Evolutionary conservation across 2,888 invertebrate species (phyloP).

Genomic region (Allophyes oxyacanthae): DNA sequence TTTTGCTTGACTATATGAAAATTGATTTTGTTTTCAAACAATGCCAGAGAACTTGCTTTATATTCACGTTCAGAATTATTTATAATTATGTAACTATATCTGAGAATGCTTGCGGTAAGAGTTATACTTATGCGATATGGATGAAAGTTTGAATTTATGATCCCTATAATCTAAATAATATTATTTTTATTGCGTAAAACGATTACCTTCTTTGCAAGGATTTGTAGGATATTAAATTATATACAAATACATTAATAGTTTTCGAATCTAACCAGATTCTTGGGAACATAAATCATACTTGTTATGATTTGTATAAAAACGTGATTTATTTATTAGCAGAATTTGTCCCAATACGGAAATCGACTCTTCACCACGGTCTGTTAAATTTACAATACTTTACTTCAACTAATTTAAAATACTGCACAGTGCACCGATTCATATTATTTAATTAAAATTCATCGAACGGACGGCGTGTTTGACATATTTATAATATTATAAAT

Average conservation of each 20-base stretch:
- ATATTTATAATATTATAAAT: constrained; percentile 37
- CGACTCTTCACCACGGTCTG: constrained; percentile 14
- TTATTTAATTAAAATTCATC: constrained; percentile 40
- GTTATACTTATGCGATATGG: no score
- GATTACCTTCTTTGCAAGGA: no score
- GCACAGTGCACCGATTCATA: constrained; percentile 25
- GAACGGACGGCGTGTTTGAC: constrained; percentile 16
- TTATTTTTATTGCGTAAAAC: no score
- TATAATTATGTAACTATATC: no score
- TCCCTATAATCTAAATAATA: no score
- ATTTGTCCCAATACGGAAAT: constrained; percentile 22
- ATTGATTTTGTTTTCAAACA: not conserved
- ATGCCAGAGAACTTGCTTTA: no score
- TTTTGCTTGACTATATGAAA: not conserved
- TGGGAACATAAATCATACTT: constrained; percentile 1
- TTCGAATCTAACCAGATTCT: not conserved
- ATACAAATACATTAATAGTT: not conserved
- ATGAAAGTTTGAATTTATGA: no score
- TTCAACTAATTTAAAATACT: constrained; percentile 17
- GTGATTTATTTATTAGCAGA: constrained; percentile 20
- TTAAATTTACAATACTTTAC: constrained; percentile 21
- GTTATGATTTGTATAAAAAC: constrained; percentile 12
- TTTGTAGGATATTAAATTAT: not conserved
- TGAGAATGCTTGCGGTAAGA: no score
- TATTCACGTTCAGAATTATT: no score